A percentile compares a stretch with the other conserved stretches of the same genome.
Evolutionary conservation across 2,888 invertebrate species (phyloP).

Genomic region (Caenorhabditis macrosperma): DNA sequence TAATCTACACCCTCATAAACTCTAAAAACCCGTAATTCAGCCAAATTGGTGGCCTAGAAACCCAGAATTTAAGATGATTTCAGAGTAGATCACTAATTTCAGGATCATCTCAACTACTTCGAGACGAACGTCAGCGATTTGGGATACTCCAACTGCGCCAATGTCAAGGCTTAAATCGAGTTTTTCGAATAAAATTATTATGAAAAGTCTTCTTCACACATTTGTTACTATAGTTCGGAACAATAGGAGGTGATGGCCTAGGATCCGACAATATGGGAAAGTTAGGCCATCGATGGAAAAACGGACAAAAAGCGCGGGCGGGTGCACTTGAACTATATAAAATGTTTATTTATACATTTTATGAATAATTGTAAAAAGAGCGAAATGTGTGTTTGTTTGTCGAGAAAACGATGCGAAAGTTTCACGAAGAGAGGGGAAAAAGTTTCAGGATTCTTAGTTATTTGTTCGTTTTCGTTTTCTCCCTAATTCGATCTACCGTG

Average conservation of each 20-base stretch:
- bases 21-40: no score
- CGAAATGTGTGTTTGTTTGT: no score
- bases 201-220: neutral
- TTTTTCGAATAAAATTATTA: neutral
- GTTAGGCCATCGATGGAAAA: neutral
- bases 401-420: neutral
- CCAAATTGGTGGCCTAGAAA: constrained; percentile 5
- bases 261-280: neutral
- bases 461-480: neutral
- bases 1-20: no score
- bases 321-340: neutral
- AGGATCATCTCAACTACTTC: constrained; percentile 68
- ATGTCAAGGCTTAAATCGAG: constrained; percentile 34
- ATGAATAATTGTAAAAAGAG: no score
- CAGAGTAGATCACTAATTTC: no score
- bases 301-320: no score
- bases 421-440: neutral
- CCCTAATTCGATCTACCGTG: neutral
- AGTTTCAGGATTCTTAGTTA: neutral
- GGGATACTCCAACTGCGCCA: constrained; percentile 60
- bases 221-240: neutral
- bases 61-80: no score
- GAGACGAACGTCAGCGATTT: constrained; percentile 52
- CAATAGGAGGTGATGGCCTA: neutral
- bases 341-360: neutral